A percentile compares a stretch with the other conserved stretches of the same genome.
These are phyloP conservation scores for Laticauda colubrina DNA, from an alignment of 2,113 vertebrate genomes.

Conservation along the genomic window DNA sequence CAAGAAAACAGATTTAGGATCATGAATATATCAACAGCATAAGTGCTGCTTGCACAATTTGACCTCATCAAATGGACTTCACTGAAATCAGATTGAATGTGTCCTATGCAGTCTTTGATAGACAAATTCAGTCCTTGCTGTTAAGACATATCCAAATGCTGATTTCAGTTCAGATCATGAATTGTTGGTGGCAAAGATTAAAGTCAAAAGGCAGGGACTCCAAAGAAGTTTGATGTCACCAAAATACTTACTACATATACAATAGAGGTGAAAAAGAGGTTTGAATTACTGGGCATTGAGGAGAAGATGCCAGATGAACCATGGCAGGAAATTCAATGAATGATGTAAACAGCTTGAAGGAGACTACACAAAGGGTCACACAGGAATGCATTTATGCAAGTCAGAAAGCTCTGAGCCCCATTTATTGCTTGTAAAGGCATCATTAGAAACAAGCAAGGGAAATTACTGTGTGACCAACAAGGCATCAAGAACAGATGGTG, in stretches of 20 bases:
- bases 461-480: not conserved
- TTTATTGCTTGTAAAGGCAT: not conserved
- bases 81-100: not conserved
- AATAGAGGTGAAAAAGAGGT: not conserved
- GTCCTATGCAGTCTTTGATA: not conserved
- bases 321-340: not conserved
- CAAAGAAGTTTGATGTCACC: not conserved
- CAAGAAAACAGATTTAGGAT: not conserved
- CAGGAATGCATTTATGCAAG: not conserved
- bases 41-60: not conserved
- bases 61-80: not conserved
- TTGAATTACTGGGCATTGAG: not conserved
- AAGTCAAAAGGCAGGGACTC: not conserved
- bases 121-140: not conserved
- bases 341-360: not conserved
- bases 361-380: not conserved
- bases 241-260: not conserved
- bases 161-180: not conserved
- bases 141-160: not conserved
- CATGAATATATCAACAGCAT: not conserved
- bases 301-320: not conserved
- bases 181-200: not conserved
- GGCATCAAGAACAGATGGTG: not conserved
- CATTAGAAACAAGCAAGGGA: not conserved
- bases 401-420: rapidly evolving